These are phyloP conservation scores for Nezara viridula DNA, from an alignment of 2,888 invertebrate species.

Conservation along the genomic window DNA sequence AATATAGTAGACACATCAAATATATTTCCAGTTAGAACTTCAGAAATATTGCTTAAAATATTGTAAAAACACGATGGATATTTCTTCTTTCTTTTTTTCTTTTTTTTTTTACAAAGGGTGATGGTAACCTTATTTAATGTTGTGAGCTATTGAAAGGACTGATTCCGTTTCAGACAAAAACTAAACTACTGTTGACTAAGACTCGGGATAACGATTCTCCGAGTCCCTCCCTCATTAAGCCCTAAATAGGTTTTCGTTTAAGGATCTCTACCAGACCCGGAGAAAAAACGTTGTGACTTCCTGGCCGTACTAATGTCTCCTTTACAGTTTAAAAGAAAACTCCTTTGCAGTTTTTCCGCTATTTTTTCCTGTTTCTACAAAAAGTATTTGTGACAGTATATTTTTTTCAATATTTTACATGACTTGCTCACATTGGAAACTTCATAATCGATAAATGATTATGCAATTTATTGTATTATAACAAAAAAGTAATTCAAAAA, in stretches of 20 bases:
- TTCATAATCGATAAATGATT: no score
- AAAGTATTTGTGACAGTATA: no score
- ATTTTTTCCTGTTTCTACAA: background rate
- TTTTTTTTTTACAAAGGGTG: no score
- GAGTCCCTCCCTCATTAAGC: no score
- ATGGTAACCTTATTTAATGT: background rate
- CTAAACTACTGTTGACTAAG: background rate
- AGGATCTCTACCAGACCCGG: background rate
- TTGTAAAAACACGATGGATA: background rate
- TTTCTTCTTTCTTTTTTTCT: background rate
- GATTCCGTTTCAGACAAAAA: background rate
- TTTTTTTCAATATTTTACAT: no score
- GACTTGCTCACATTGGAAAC: no score
- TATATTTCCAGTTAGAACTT: no score
- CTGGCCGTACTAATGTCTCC: no score
- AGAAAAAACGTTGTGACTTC: background rate
- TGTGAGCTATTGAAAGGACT: background rate
- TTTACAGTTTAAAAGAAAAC: no score
- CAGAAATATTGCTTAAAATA: background rate
- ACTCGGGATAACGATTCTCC: background rate
- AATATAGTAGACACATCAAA: no score
- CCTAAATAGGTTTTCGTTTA: conserved; percentile 12
- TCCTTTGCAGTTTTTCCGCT: background rate
- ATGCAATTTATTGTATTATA: no score
- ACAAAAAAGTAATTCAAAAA: no score